phyloP scores from a whole-genome alignment of 2,113 vertebrate genomes.

The Centropus unirufus region DNA sequence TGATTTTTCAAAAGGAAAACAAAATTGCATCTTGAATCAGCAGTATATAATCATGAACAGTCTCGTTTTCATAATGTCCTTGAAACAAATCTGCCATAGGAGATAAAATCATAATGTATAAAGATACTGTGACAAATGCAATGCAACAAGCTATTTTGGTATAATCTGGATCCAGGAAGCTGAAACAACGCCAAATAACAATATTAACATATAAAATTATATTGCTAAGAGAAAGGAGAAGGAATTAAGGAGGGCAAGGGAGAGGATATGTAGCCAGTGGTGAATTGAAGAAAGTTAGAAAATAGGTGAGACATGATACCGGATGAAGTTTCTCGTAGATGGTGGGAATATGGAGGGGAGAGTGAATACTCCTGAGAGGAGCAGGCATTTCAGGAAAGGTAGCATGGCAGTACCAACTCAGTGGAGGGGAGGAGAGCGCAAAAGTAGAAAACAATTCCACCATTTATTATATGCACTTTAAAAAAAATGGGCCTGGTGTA shows the following conservation, averaged over 20 bases:
- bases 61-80: slow-evolving; percentile 1
- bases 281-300: not conserved
- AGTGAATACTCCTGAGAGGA: not conserved
- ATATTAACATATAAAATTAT: slow-evolving; percentile 16
- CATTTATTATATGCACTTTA: not conserved
- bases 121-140: not conserved
- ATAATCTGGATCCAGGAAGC: not conserved
- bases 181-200: not conserved
- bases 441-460: not conserved
- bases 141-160: not conserved
- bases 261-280: not conserved
- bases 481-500: not conserved
- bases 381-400: not conserved
- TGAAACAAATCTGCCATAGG: slow-evolving; percentile 34
- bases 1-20: slow-evolving; percentile 40
- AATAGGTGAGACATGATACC: not conserved
- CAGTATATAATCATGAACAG: not conserved
- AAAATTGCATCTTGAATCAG: slow-evolving; percentile 34
- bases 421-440: not conserved
- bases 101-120: not conserved
- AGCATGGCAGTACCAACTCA: not conserved
- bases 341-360: not conserved
- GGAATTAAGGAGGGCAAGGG: not conserved
- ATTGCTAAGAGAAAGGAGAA: not conserved
- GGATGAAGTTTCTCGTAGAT: not conserved